Base-by-base conservation (phyloP, 1,140 invertebrate genomes). In the Lepidurus apus region DNA sequence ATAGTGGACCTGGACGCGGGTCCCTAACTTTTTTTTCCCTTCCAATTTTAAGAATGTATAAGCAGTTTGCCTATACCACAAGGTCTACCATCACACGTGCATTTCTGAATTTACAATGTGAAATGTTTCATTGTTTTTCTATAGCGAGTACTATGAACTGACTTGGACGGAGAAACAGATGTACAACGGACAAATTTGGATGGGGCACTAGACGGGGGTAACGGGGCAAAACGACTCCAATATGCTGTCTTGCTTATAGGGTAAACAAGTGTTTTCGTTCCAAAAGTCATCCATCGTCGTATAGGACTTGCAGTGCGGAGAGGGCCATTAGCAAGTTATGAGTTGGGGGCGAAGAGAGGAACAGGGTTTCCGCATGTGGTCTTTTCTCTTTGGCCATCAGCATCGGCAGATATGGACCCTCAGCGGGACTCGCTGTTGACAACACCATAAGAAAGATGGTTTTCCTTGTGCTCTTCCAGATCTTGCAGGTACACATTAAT, bases 1-100 rank as follows among this genome's bases (percentile, higher is more conserved):
- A 65, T 65, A 65, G 53, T 65, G 53, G 53, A 65, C 13, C 53
- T 65, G 53, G 53, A 65, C 53, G 53, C 53, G 8, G 53, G 53
- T n/a, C 53, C 53, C 53, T 34, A 34, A 34, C 34, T 34, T 34
- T 65, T 65, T 65, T 65, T 65, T 65, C 53, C 53, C 21, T 65
- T 65, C 53, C 53, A 65, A n/a, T 65, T 65, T 65, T 65, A 65
- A 65, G 53, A 65, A 65, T 65, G 13, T 65, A 65, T 65, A 65
- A 65, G 53, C 53, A 65, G 53, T 65, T 65, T 65, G 53, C 13
- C 53, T 65, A 65, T 13, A 65, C 53, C 53, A 4, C 53, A 65
- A 65, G 53, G 53, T 65, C 21, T 21, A 21, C 21, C 53, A 21
- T 65, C 53, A 65, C 53, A 65, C 17, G 53, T 21, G 53, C 53